A percentile compares a stretch with the other conserved stretches of the same genome.
These are phyloP conservation scores for Baronia brevicornis DNA, from an alignment of 2,888 invertebrate species.

Conservation along the genomic window DNA sequence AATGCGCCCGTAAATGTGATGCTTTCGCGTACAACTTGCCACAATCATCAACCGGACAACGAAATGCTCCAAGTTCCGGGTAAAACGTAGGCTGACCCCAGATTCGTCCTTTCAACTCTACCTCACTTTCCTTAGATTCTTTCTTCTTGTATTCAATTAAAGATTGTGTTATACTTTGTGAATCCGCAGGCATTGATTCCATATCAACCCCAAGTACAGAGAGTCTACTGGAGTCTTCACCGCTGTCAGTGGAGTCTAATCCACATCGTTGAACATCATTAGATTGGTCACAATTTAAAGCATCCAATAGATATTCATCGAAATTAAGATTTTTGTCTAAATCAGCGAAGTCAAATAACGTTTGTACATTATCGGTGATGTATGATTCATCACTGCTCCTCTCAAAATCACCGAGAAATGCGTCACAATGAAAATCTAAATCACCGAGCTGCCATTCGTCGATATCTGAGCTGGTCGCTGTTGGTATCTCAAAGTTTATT, in stretches of 20 bases:
- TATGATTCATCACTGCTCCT: slow-evolving; percentile 44
- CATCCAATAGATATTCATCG: slow-evolving; percentile 58
- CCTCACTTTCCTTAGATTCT: slow-evolving; percentile 21
- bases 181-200: slow-evolving; percentile 36
- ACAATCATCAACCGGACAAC: slow-evolving; percentile 82
- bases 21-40: slow-evolving; percentile 91
- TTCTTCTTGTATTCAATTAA: slow-evolving; percentile 19
- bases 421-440: slow-evolving; percentile 55
- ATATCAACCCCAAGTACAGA: slow-evolving; percentile 35
- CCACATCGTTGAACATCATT: slow-evolving; percentile 40
- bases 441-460: slow-evolving; percentile 57
- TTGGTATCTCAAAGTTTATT: slow-evolving; percentile 61
- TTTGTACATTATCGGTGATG: slow-evolving; percentile 36
- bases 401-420: slow-evolving; percentile 49
- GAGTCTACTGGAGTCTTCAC: slow-evolving; percentile 31
- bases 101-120: slow-evolving; percentile 37
- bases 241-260: slow-evolving; percentile 35
- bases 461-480: slow-evolving; percentile 37
- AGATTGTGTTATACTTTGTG: slow-evolving; percentile 33
- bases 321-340: slow-evolving; percentile 54
- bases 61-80: slow-evolving; percentile 75
- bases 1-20: slow-evolving; percentile 91
- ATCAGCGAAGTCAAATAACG: slow-evolving; percentile 56
- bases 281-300: slow-evolving; percentile 45
- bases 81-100: slow-evolving; percentile 63